A percentile compares a stretch with the other conserved stretches of the same genome.
Conservation (phyloP, 2,113 vertebrate genomes). For the Chrysemys picta region DNA sequence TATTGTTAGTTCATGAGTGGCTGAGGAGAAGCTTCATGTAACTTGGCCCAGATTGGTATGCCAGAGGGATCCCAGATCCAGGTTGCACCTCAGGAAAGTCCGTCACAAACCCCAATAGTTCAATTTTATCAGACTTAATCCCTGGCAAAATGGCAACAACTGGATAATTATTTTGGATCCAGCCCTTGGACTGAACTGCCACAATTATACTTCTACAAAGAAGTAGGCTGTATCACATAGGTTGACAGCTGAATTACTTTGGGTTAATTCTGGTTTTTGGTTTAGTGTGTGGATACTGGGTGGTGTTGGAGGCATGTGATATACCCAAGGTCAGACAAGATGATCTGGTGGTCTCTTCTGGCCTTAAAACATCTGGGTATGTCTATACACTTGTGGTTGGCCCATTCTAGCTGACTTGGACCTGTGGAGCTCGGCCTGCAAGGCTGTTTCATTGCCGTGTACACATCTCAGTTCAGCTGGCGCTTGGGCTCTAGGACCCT, state of each 20-base stretch:
- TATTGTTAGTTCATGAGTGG: no score
- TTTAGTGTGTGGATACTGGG: background rate
- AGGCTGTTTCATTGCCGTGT: background rate
- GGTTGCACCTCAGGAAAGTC: no score
- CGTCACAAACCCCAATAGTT: background rate
- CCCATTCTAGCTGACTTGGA: background rate
- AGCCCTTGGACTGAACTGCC: background rate
- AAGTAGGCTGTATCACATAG: background rate
- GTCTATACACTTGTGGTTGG: background rate
- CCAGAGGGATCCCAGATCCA: no score
- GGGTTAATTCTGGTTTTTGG: background rate
- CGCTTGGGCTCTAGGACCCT: background rate
- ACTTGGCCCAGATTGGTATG: no score
- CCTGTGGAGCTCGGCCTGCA: background rate
- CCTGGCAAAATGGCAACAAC: accelerated
- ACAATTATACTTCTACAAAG: background rate
- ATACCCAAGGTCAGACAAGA: background rate
- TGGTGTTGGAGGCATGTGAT: background rate
- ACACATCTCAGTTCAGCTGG: background rate
- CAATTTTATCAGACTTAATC: background rate
- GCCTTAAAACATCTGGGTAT: background rate
- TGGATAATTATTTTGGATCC: accelerated
- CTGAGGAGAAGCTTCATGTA: no score
- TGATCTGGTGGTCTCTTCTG: background rate
- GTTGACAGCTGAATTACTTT: background rate